phyloP scores from a whole-genome alignment of 2,888 invertebrate species.

The Torymus auratus region DNA sequence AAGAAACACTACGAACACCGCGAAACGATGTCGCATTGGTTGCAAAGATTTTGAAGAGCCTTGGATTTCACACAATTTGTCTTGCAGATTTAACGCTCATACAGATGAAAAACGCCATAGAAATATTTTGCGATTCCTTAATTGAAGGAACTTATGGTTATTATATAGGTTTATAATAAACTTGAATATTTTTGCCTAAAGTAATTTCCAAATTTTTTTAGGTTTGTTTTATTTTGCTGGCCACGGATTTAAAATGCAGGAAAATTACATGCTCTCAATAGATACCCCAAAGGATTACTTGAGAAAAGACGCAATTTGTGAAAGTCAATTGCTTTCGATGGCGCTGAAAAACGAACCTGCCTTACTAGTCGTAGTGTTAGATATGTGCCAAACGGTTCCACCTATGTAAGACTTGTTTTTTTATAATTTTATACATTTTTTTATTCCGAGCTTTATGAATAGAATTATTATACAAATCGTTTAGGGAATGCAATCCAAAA shows the following conservation, averaged over 20 bases:
- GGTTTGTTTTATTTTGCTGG: conserved; percentile 74
- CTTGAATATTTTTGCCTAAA: neutral
- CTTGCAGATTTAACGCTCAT: conserved; percentile 68
- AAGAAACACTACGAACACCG: conserved; percentile 66
- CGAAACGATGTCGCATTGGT: conserved; percentile 70
- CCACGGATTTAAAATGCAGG: conserved; percentile 74
- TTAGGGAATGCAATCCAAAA: conserved; percentile 69
- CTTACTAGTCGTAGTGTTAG: conserved; percentile 71
- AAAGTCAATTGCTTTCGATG: conserved; percentile 69
- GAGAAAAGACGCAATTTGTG: conserved; percentile 69
- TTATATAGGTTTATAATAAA: neutral
- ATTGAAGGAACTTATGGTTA: conserved; percentile 71
- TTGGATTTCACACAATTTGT: conserved; percentile 72
- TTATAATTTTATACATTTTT: neutral
- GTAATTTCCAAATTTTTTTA: conserved; percentile 55
- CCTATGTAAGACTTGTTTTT: conserved; percentile 64
- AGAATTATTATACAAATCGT: conserved; percentile 22
- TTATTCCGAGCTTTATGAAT: conserved; percentile 1
- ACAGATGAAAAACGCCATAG: conserved; percentile 72
- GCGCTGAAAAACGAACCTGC: conserved; percentile 68
- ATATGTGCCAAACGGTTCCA: conserved; percentile 73
- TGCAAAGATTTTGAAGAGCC: conserved; percentile 65
- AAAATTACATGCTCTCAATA: conserved; percentile 72
- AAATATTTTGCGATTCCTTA: conserved; percentile 67
- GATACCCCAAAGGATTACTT: conserved; percentile 69